Conservation (phyloP, 2,797 vertebrate genomes). For the Stomatorhinus walkeri region DNA sequence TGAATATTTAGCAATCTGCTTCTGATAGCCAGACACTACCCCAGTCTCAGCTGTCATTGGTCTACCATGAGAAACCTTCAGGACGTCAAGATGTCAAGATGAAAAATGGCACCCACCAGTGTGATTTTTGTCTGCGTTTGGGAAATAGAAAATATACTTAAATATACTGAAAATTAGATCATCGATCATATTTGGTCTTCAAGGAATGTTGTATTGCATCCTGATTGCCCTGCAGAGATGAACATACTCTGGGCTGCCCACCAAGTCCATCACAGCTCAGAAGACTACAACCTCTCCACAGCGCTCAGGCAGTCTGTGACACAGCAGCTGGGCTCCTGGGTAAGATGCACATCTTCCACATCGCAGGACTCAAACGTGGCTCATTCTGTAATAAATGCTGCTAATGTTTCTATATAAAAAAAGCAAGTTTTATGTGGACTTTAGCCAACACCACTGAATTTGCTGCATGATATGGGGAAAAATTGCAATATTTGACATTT, state of each 20-base stretch:
- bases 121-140: not conserved
- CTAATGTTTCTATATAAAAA: not conserved
- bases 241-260: conserved; percentile 87
- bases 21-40: not conserved
- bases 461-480: not conserved
- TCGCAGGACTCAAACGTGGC: not conserved
- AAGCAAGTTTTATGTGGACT: not conserved
- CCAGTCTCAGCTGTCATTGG: not conserved
- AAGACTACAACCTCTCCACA: conserved; percentile 86
- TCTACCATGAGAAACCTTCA: not conserved
- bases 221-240: conserved; percentile 66
- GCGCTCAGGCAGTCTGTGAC: conserved; percentile 80
- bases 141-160: not conserved
- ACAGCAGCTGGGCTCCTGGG: conserved; percentile 82
- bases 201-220: not conserved
- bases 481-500: not conserved
- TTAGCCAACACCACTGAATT: not conserved
- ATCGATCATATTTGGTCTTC: not conserved
- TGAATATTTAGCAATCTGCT: not conserved
- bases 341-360: conserved; percentile 49
- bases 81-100: not conserved
- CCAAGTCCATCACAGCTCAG: conserved; percentile 90
- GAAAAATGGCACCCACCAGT: not conserved
- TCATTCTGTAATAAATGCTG: not conserved
- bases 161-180: not conserved